Evolutionary conservation across 2,113 vertebrate genomes (phyloP), one percentile per base, ranked within the genome.

Genomic region (Empidonax traillii): DNA sequence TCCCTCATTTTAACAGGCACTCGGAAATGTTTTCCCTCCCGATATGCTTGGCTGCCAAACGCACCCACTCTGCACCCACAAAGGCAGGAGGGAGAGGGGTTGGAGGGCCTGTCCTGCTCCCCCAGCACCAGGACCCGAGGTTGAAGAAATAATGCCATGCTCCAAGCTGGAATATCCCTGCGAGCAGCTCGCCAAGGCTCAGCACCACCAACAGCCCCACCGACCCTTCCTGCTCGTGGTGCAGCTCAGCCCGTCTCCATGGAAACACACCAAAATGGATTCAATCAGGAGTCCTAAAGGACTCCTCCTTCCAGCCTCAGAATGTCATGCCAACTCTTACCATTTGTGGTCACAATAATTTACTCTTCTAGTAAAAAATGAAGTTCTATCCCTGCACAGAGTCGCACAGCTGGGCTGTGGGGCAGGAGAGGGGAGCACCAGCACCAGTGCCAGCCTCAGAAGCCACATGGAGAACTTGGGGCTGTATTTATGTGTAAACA

Each of bases 391-490:
- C 47, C 55, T 58, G 35, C 67, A 58, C 37, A 56, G 69, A 49
- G 15, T 3, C 33, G 3, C 27, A 27, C 44, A 19, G 53, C 35
- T 1, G 0, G 20, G 72, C 66, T 19, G 56, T 0, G 6, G 31
- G n/a, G 61, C 49, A 22, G 56, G 25, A 25, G 22, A 1, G 8
- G 33, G 58, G 25, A 49, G 47, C 27, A 31, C 33, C 66, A 20
- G 75, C 49, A 23, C 6, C 69, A 55, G 73, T 28, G 3, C 31
- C 1, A 3, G 12, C 12, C 35, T 13, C 19, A 20, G 73, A 18
- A n/a, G 7, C 13, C 10, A 47, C 73, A 47, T 5, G 4, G 15
- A 52, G 33, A 89, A 16, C 75, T 17, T 1, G 0, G 55, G 52
- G n/a, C 39, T 59, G 59, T 14, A 4, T 49, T 67, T 30, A 3